Percentiles rank a stretch among this genome's conserved stretches.
These are phyloP conservation scores for Diaphora mendica DNA, from an alignment of 2,888 invertebrate species.

Conservation along the genomic window DNA sequence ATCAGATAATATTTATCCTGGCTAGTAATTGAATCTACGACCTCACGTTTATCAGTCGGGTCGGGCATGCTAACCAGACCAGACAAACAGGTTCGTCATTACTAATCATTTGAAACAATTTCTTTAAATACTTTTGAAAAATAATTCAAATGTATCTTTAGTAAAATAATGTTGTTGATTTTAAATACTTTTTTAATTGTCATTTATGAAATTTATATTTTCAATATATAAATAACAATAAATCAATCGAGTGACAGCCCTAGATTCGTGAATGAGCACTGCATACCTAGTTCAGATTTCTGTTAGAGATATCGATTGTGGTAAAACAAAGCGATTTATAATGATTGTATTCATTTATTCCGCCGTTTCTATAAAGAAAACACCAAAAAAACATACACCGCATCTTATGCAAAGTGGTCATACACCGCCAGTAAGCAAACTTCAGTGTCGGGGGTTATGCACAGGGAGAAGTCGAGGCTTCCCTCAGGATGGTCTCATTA, in stretches of 20 bases:
- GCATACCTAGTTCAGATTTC: conserved; percentile 10
- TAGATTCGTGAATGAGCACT: background rate
- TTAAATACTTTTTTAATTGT: background rate
- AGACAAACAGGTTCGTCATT: too few relatives aligned
- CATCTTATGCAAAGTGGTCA: background rate
- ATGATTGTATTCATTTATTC: background rate
- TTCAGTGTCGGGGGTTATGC: background rate
- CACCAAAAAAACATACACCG: background rate
- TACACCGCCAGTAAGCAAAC: background rate
- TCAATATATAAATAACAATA: too few relatives aligned
- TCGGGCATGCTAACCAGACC: too few relatives aligned
- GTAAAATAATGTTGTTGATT: too few relatives aligned
- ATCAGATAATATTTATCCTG: background rate
- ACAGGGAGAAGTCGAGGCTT: too few relatives aligned
- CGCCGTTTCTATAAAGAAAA: background rate
- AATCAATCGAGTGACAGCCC: background rate
- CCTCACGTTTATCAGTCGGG: background rate
- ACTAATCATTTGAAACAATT: too few relatives aligned
- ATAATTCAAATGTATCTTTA: too few relatives aligned
- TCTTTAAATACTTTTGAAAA: too few relatives aligned
- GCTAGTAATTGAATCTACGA: background rate
- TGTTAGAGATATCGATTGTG: background rate
- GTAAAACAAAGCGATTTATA: background rate
- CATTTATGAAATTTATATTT: too few relatives aligned
- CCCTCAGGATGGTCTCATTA: too few relatives aligned